Conservation (phyloP, 2,797 vertebrate genomes). For the Lophotriccus pileatus region DNA sequence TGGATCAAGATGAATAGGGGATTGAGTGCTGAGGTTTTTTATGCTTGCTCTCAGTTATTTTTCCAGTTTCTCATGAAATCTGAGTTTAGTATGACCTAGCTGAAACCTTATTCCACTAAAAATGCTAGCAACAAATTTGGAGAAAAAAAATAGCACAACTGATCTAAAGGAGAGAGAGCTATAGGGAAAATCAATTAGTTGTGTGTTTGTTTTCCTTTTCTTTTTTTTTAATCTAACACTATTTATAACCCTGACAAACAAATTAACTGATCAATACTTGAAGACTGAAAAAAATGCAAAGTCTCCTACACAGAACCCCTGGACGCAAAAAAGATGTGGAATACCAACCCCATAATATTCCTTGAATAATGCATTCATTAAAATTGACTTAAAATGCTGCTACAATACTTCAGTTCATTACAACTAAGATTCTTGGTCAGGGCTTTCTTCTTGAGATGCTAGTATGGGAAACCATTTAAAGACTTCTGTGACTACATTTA, state of each 20-base stretch:
- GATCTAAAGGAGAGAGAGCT: background rate
- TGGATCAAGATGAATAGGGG: background rate
- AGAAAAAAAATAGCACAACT: background rate
- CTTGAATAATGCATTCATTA: background rate
- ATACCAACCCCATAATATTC: background rate
- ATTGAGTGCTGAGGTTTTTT: background rate
- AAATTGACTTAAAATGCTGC: background rate
- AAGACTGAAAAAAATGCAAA: background rate
- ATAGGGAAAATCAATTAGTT: background rate
- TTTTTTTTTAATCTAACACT: background rate
- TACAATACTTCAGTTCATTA: background rate
- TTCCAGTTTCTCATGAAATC: background rate
- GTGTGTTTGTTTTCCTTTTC: background rate
- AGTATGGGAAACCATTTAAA: background rate
- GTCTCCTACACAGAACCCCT: background rate
- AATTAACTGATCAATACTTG: constrained; percentile 34
- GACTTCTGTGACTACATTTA: background rate
- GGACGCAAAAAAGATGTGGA: background rate
- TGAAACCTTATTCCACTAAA: background rate
- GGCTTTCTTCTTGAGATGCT: background rate
- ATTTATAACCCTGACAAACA: constrained; percentile 22
- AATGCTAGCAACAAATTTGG: background rate
- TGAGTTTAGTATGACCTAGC: background rate
- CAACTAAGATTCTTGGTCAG: background rate
- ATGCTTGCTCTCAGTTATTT: background rate